Evolutionary conservation across 2,113 vertebrate species (phyloP).

Genomic region (Delphinus delphis): DNA sequence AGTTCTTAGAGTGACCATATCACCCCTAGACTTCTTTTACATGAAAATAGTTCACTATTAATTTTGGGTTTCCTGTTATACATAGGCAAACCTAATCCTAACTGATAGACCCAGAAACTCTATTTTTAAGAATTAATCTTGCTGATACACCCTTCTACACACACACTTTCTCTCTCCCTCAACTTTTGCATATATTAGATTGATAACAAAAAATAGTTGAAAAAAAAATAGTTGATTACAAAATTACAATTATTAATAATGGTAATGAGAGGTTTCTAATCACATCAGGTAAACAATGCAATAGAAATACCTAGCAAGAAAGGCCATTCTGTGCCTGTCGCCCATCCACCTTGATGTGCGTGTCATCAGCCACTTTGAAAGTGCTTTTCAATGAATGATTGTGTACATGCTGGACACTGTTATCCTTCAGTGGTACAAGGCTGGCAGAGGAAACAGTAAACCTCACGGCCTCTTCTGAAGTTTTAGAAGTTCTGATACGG

Average conservation of each 20-base stretch:
- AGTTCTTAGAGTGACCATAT: neutral
- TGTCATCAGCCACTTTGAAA: neutral
- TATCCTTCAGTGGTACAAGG: neutral
- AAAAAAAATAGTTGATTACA: neutral
- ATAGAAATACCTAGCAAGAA: neutral
- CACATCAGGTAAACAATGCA: neutral
- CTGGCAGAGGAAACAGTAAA: neutral
- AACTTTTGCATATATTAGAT: neutral
- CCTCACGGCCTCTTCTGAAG: neutral
- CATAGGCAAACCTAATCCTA: neutral
- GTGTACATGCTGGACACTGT: neutral
- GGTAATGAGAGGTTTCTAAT: slow-evolving; percentile 9
- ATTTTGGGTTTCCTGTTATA: neutral
- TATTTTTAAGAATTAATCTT: slow-evolving; percentile 7
- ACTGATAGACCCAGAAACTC: neutral
- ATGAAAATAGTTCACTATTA: slow-evolving; percentile 12
- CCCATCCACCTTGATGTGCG: neutral
- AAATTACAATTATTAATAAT: slow-evolving; percentile 26
- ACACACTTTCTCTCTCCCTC: neutral
- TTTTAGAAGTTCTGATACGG: neutral
- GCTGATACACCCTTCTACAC: neutral
- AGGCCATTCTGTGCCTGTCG: neutral
- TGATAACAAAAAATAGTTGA: neutral
- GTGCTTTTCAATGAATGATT: neutral
- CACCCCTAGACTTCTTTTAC: neutral